These are phyloP conservation scores for Druceiella hillmani DNA, from an alignment of 2,888 invertebrate species.

Conservation along the genomic window DNA sequence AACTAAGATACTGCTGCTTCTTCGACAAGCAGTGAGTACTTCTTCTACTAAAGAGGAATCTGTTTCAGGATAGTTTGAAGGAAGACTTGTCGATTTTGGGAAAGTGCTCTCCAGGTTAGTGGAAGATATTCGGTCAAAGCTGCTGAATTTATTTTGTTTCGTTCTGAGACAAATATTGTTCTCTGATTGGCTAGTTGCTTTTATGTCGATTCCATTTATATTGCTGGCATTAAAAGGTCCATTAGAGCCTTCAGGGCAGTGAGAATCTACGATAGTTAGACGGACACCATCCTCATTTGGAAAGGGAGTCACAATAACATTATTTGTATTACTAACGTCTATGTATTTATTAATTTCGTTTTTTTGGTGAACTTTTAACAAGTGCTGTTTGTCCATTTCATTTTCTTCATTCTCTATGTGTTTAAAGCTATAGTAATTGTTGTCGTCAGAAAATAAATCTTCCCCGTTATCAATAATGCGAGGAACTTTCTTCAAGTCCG, in stretches of 20 bases:
- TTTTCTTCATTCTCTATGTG: slow-evolving; percentile 41
- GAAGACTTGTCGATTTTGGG: slow-evolving; percentile 42
- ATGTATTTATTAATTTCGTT: slow-evolving; percentile 46
- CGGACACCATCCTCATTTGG: too few species aligned
- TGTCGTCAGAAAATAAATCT: slow-evolving; percentile 44
- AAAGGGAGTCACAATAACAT: too few species aligned
- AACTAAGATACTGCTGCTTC: slow-evolving; percentile 44
- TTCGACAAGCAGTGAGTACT: slow-evolving; percentile 41
- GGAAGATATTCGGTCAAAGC: too few species aligned
- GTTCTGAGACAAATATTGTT: too few species aligned
- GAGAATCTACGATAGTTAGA: too few species aligned
- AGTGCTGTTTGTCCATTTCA: slow-evolving; percentile 40
- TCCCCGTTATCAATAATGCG: slow-evolving; percentile 47
- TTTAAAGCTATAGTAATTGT: slow-evolving; percentile 37
- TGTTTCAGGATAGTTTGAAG: slow-evolving; percentile 33
- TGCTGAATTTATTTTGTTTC: too few species aligned
- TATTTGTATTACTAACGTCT: slow-evolving; percentile 31
- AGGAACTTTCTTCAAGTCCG: slow-evolving; percentile 36
- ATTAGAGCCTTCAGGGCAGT: too few species aligned
- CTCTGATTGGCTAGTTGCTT: too few species aligned
- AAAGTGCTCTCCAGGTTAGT: too few species aligned
- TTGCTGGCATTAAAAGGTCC: too few species aligned
- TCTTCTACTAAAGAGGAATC: slow-evolving; percentile 46
- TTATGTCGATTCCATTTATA: too few species aligned
- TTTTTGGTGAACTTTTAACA: slow-evolving; percentile 43